Conservation (phyloP, 2,797 vertebrate species). For the Acrocephalus scirpaceus region DNA sequence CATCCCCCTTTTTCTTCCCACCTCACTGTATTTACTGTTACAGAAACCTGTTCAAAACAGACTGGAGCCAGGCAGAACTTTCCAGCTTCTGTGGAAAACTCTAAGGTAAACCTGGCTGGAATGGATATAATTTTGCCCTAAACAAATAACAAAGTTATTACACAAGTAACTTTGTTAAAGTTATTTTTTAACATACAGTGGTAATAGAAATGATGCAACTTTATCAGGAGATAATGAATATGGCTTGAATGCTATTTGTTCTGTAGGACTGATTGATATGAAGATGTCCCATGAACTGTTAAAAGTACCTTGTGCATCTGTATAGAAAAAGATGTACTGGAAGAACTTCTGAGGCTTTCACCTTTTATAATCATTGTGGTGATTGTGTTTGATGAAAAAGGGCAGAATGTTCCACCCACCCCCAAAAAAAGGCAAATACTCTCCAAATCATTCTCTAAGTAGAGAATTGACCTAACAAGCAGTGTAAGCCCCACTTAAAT, state of each 20-base stretch:
- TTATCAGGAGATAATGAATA: neutral
- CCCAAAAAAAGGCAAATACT: neutral
- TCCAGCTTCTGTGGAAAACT: slow-evolving; percentile 62
- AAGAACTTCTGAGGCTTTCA: neutral
- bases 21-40: neutral
- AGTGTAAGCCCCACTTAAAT: neutral
- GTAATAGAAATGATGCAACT: neutral
- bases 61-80: slow-evolving; percentile 58
- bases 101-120: slow-evolving; percentile 78
- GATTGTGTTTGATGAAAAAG: neutral
- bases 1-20: neutral
- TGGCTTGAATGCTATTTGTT: neutral
- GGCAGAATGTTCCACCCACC: neutral
- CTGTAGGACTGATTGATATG: neutral
- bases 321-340: neutral
- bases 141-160: neutral
- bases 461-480: neutral
- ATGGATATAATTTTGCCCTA: neutral
- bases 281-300: neutral
- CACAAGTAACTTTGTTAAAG: neutral
- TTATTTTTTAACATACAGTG: neutral
- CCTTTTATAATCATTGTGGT: neutral
- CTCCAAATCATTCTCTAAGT: neutral
- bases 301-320: neutral
- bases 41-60: slow-evolving; percentile 75